Conservation (phyloP, 2,888 invertebrate species). For the Keiferia lycopersicella region DNA sequence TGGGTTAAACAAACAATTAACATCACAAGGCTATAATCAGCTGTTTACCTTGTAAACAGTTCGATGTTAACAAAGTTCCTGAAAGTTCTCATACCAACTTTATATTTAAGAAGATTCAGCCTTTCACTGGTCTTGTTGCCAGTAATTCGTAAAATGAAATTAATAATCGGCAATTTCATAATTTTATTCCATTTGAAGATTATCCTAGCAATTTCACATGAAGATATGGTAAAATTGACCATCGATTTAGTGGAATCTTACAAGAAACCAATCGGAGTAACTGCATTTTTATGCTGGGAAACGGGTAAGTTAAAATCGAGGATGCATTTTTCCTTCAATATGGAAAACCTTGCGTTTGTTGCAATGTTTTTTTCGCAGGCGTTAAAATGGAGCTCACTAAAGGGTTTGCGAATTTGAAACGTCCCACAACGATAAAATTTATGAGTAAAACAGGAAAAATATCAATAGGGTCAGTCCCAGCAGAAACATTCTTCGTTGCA, state of each 20-base stretch:
- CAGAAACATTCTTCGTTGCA: constrained; percentile 36
- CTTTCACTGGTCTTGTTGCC: not conserved
- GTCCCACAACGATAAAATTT: constrained; percentile 41
- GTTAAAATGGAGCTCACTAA: constrained; percentile 6
- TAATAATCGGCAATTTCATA: not conserved
- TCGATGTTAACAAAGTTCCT: not conserved
- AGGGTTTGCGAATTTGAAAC: not conserved
- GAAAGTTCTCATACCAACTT: not conserved
- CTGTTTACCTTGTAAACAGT: constrained; percentile 6
- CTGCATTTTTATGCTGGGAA: constrained; percentile 53
- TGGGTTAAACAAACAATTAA: constrained; percentile 2
- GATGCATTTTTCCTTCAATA: too few relatives aligned
- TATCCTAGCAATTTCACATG: not conserved
- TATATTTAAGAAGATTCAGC: too few relatives aligned
- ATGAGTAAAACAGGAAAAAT: constrained; percentile 34
- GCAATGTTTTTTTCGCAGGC: not conserved
- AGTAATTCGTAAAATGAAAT: not conserved
- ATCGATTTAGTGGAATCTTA: constrained; percentile 50
- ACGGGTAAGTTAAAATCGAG: constrained; percentile 40
- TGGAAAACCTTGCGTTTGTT: too few relatives aligned
- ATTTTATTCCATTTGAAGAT: not conserved
- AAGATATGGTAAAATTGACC: constrained; percentile 46
- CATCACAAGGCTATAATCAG: not conserved
- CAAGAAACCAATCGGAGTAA: constrained; percentile 49
- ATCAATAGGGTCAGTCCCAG: constrained; percentile 28